Percentiles rank a stretch among this genome's conserved stretches.
Evolutionary conservation across 1,140 invertebrate genomes (phyloP).

Genomic region (Pygmarrhopalites habei): DNA sequence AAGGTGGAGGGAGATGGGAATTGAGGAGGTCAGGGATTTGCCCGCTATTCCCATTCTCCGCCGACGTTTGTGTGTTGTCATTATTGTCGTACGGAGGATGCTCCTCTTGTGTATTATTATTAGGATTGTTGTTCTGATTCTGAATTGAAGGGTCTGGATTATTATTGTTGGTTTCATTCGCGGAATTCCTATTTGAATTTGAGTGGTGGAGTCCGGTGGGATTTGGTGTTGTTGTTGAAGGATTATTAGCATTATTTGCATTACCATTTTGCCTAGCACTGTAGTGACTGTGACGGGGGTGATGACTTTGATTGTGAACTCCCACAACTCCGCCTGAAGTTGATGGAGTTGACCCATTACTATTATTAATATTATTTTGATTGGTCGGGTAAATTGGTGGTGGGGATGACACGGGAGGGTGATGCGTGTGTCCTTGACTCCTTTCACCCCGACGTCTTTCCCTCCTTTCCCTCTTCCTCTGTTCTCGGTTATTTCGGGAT

Average conservation of each 20-base stretch:
- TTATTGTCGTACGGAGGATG: not conserved
- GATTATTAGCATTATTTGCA: not conserved
- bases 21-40: slow-evolving; percentile 49
- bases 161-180: slow-evolving; percentile 4
- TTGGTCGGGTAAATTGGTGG: no score
- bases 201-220: no score
- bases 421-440: not conserved
- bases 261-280: slow-evolving; percentile 5
- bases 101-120: no score
- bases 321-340: no score
- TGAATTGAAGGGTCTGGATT: not conserved
- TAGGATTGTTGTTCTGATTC: not conserved
- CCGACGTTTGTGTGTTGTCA: not conserved
- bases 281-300: not conserved
- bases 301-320: no score
- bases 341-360: slow-evolving; percentile 10
- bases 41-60: slow-evolving; percentile 28
- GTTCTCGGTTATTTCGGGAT: slow-evolving; percentile 35
- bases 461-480: slow-evolving; percentile 39
- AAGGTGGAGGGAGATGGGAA: slow-evolving; percentile 49
- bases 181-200: slow-evolving; percentile 8
- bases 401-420: not conserved
- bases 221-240: no score
- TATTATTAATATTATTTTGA: no score
- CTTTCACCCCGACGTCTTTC: slow-evolving; percentile 27